Percentiles rank a stretch among this genome's conserved stretches.
Conservation (phyloP, 2,888 invertebrate species). For the Leptopilina syphax region DNA sequence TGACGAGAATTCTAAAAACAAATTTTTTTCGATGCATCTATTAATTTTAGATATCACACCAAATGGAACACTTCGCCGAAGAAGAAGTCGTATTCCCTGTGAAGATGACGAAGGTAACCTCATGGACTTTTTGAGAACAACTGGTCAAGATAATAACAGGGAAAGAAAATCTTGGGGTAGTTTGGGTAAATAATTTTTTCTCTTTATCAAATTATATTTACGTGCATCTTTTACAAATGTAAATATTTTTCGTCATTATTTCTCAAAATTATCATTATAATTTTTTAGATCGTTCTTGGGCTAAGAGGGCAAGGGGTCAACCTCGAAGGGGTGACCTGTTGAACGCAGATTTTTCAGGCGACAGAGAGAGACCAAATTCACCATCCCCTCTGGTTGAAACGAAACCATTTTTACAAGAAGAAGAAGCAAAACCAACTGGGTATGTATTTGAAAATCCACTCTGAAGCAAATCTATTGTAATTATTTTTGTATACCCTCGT, state of each 20-base stretch:
- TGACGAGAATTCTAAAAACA: neutral
- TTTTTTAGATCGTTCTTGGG: constrained; percentile 89
- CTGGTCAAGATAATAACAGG: constrained; percentile 85
- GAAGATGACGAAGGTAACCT: constrained; percentile 90
- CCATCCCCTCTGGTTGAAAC: constrained; percentile 82
- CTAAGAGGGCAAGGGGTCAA: constrained; percentile 86
- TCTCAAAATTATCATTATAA: neutral
- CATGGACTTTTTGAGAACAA: constrained; percentile 90
- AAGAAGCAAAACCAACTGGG: constrained; percentile 81
- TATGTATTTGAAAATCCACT: constrained; percentile 61
- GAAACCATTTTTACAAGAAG: constrained; percentile 78
- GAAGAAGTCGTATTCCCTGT: constrained; percentile 88
- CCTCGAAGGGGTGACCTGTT: constrained; percentile 88
- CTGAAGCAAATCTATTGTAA: no score
- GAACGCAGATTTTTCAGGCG: constrained; percentile 84
- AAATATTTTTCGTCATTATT: no score
- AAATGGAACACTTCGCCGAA: constrained; percentile 89
- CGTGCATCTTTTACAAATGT: no score
- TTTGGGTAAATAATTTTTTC: constrained; percentile 80
- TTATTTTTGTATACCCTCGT: no score
- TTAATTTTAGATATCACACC: constrained; percentile 87
- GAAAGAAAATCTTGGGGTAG: constrained; percentile 92
- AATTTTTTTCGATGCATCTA: neutral
- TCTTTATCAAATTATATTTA: neutral
- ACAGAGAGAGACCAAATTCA: constrained; percentile 85